Percentiles rank a stretch among this genome's conserved stretches.
Evolutionary conservation across 2,113 vertebrate species (phyloP).

Genomic region (Agelaius phoeniceus): DNA sequence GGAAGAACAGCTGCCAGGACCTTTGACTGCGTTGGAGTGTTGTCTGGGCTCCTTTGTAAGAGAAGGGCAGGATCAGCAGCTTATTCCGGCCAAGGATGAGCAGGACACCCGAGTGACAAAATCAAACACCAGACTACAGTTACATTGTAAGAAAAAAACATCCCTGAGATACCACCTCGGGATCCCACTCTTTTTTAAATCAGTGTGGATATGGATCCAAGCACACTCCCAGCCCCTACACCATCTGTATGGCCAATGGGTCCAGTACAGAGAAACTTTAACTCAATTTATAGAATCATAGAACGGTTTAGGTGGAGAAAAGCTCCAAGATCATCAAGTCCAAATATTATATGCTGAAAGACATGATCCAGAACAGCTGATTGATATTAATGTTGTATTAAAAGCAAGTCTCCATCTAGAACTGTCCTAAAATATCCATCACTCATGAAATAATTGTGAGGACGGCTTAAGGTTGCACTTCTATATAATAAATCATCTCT

Average conservation of each 20-base stretch:
- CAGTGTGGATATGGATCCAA: not conserved
- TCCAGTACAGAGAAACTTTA: not conserved
- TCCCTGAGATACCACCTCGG: not conserved
- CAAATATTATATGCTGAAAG: not conserved
- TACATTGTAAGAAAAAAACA: not conserved
- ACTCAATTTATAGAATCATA: not conserved
- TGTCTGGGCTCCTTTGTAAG: not conserved
- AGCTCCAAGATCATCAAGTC: not conserved
- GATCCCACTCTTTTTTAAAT: not conserved
- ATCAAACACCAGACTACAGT: not conserved
- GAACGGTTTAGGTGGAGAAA: not conserved
- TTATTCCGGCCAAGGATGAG: not conserved
- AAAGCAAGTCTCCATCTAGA: not conserved
- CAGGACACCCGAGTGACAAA: not conserved
- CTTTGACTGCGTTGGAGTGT: not conserved
- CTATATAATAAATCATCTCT: not conserved
- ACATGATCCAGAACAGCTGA: not conserved
- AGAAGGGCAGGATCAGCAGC: not conserved
- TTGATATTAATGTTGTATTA: not conserved
- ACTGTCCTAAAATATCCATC: not conserved
- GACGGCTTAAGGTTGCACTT: not conserved
- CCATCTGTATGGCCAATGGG: not conserved
- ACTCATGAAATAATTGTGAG: not conserved
- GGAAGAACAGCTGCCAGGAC: not conserved
- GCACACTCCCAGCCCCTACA: rapidly evolving